Conservation (phyloP, 2,113 vertebrate genomes). For the Brienomyrus brachyistius region DNA sequence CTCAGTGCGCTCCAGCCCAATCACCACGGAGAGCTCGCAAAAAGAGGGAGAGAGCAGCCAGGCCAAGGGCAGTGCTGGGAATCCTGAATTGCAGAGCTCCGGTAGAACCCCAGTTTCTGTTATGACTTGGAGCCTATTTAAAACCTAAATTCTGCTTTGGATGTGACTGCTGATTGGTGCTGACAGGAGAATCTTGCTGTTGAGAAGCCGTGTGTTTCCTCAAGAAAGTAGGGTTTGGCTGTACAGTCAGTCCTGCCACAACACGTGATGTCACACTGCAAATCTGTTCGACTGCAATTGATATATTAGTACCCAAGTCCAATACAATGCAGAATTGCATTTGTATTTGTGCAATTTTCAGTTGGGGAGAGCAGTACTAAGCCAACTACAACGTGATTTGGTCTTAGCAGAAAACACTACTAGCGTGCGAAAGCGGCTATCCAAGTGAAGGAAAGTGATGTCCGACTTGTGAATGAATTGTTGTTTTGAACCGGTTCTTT, state of each 20-base stretch:
- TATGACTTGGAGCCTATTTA: neutral
- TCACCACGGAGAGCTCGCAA: conserved; percentile 44
- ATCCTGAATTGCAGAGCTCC: conserved; percentile 41
- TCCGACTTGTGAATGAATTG: neutral
- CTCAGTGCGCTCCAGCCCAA: conserved; percentile 49
- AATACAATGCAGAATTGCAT: neutral
- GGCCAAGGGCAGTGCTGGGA: conserved; percentile 18
- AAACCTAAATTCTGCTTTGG: neutral
- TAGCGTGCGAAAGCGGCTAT: neutral
- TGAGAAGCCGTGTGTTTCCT: neutral
- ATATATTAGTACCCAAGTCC: neutral
- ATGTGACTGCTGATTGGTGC: neutral
- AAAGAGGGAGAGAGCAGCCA: conserved; percentile 27
- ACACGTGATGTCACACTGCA: neutral
- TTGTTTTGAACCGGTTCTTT: neutral
- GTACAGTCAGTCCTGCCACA: neutral
- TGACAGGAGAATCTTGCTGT: neutral
- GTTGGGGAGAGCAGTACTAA: neutral
- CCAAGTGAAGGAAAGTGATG: neutral
- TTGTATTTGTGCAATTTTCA: neutral
- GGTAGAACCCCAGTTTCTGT: conserved; percentile 26
- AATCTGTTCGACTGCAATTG: neutral
- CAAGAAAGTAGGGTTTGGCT: neutral
- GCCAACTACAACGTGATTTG: neutral
- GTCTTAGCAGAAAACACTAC: neutral